Evolutionary conservation across 2,888 invertebrate species (phyloP).

Genomic region (Dicyrtoma fusca): DNA sequence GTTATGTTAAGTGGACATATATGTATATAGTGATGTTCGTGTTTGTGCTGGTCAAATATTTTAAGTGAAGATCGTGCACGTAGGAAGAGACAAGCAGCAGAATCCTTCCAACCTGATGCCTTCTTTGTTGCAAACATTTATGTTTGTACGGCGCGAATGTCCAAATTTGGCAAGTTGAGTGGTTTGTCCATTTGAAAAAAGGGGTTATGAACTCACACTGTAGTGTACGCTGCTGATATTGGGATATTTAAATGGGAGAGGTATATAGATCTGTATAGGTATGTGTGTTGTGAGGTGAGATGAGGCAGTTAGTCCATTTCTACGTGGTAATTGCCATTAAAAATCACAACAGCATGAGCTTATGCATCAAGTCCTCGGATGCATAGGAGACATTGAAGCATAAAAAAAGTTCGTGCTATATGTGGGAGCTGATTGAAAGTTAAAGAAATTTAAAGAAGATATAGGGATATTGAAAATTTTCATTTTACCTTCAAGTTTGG

Average conservation of each 20-base stretch:
- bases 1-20: no score
- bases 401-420: slow-evolving; percentile 9
- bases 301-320: slow-evolving; percentile 1
- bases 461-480: no score
- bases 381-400: not conserved
- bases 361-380: not conserved
- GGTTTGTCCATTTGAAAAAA: slow-evolving; percentile 37
- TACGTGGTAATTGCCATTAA: not conserved
- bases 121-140: slow-evolving; percentile 1
- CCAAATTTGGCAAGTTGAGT: slow-evolving; percentile 38
- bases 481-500: no score
- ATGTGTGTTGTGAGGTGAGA: no score
- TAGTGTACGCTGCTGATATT: no score
- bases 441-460: slow-evolving; percentile 2
- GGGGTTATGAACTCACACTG: slow-evolving; percentile 40
- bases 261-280: no score
- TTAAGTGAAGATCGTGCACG: no score
- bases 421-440: slow-evolving; percentile 24
- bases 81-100: no score
- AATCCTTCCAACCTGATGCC: no score
- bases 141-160: slow-evolving; percentile 10
- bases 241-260: slow-evolving; percentile 7
- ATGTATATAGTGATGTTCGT: no score
- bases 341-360: slow-evolving; percentile 1
- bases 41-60: no score